Percentiles rank a stretch among this genome's conserved stretches.
Conservation (phyloP, 2,113 vertebrate species). For the Aphyosemion australe region DNA sequence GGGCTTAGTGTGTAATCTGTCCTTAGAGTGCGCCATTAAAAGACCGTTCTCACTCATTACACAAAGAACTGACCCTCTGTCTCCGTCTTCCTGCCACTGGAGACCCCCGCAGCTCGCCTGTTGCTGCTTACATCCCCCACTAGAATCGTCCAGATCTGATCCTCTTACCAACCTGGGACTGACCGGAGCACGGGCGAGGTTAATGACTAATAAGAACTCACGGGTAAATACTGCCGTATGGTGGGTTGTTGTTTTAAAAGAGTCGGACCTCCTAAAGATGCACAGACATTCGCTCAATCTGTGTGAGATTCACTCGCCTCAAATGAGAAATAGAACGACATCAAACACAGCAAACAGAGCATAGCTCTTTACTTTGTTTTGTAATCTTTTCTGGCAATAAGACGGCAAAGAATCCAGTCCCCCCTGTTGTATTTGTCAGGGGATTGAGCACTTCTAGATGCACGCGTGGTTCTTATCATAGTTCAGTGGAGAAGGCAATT, state of each 20-base stretch:
- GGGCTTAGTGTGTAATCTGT: slow-evolving; percentile 60
- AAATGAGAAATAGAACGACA: slow-evolving; percentile 31
- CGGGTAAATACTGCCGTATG: neutral
- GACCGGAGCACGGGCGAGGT: neutral
- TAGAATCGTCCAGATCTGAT: slow-evolving; percentile 23
- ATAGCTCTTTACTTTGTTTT: slow-evolving; percentile 39
- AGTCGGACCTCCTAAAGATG: neutral
- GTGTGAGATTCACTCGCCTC: slow-evolving; percentile 16
- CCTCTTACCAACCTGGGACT: slow-evolving; percentile 9
- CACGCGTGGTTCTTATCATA: slow-evolving; percentile 1
- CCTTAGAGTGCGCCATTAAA: slow-evolving; percentile 51
- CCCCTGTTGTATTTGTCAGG: slow-evolving; percentile 14
- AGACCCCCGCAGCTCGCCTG: slow-evolving; percentile 2
- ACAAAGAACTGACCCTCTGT: slow-evolving; percentile 40
- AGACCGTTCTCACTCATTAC: slow-evolving; percentile 59
- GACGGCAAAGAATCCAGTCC: slow-evolving; percentile 7
- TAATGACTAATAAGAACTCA: slow-evolving; percentile 1
- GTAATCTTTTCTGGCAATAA: slow-evolving; percentile 27
- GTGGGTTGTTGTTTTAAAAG: no score
- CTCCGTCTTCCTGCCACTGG: slow-evolving; percentile 17
- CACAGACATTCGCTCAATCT: slow-evolving; percentile 2
- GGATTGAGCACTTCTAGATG: slow-evolving; percentile 31
- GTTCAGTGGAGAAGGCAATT: neutral
- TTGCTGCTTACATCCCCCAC: slow-evolving; percentile 6
- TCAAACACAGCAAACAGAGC: slow-evolving; percentile 38